These are phyloP conservation scores for Danio kyathit DNA, from an alignment of 2,797 vertebrate species.

Conservation along the genomic window DNA sequence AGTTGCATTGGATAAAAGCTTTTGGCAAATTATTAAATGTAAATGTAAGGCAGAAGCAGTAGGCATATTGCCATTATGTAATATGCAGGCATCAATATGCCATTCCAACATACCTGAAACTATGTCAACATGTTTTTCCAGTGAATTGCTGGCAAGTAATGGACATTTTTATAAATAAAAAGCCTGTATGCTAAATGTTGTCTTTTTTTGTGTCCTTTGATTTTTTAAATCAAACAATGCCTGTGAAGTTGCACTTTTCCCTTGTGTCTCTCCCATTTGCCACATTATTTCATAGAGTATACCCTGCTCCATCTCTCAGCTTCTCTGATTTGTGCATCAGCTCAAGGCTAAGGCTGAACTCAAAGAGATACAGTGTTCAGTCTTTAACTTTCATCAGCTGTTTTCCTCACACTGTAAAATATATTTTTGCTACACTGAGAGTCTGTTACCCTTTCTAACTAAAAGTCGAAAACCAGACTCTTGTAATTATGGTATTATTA, in stretches of 20 bases:
- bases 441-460: slow-evolving; percentile 32
- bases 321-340: slow-evolving; percentile 74
- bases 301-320: slow-evolving; percentile 20
- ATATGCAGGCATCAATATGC: background rate
- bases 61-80: background rate
- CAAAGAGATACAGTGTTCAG: slow-evolving; percentile 65
- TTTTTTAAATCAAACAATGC: slow-evolving; percentile 10
- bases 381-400: slow-evolving; percentile 69
- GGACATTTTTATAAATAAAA: background rate
- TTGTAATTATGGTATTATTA: slow-evolving; percentile 22
- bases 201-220: background rate
- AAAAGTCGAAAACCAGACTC: slow-evolving; percentile 32
- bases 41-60: background rate
- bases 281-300: slow-evolving; percentile 37
- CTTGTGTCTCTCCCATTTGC: slow-evolving; percentile 26
- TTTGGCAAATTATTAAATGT: no score
- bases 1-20: no score
- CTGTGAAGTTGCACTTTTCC: background rate
- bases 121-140: background rate
- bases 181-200: background rate
- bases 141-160: background rate
- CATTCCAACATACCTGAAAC: background rate
- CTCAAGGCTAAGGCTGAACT: slow-evolving; percentile 65
- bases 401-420: slow-evolving; percentile 65
- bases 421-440: slow-evolving; percentile 37